Base-by-base conservation (phyloP, 92 coral and sea anemone species). In the Pocillopora grandis region DNA sequence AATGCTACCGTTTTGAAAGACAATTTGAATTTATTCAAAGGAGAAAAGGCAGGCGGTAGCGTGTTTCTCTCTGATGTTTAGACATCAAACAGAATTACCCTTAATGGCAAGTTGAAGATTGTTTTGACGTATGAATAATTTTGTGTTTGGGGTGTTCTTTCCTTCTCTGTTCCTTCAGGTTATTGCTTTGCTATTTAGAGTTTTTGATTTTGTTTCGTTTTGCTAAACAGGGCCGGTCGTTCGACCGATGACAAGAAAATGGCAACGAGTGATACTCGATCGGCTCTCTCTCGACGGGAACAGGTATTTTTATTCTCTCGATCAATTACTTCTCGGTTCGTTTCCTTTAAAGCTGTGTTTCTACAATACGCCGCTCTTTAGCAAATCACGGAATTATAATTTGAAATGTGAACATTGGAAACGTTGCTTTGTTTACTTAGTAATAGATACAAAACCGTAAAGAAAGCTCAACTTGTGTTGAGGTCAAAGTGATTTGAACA, bases 201-300 rank as follows among this genome's bases (percentile, higher is more conserved):
- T 67, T 62, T 1, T 73, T 61, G 23, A 6, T 72, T 42, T 18
- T 62, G 16, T n/a, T 31, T 83, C n/a, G 48, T 20, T 62, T 69
- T 63, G 80, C 3, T 1, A 19, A 5, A 20, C 60, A 83, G 86
- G 72, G 91, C 91, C 58, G 80, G 87, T 48, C 74, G 94, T 27
- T 87, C 77, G 33, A 80, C 71, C 33, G 91, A 88, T 64, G 86
- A 84, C 70, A 84, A 84, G 33, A 88, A 77, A 66, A 91, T 88
- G 86, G 65, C 89, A 77, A 75, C 75, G 36, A 79, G 86, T 49
- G 93, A 90, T 27, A 15, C 85, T 12, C 83, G 88, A 37, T 83
- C 92, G 65, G 72, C 84, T 27, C 78, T 81, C 19, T 67, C 84
- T 18, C 79, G 94, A 19, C 94, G 90, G 17, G 92, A 88, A 62